phyloP scores from a whole-genome alignment of 1,140 invertebrate genomes.

The Sinella curviseta region DNA sequence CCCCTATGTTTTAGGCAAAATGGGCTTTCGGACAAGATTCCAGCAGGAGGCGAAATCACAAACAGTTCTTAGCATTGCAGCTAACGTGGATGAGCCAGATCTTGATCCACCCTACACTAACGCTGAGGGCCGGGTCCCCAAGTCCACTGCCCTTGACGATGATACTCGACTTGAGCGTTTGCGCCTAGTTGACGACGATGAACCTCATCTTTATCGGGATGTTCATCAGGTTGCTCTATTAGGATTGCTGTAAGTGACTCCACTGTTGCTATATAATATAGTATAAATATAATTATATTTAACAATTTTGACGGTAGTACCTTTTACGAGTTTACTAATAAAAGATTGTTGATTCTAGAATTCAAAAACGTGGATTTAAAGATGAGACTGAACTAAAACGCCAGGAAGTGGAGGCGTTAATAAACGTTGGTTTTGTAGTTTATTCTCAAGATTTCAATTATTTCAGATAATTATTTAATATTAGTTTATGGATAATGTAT shows the following conservation, averaged over 20 bases:
- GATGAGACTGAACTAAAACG: not conserved
- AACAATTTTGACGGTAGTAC: not conserved
- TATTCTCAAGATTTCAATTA: not conserved
- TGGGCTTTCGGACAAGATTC: not conserved
- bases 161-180: not conserved
- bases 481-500: too few relatives aligned
- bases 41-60: not conserved
- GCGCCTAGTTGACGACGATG: not conserved
- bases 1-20: too few relatives aligned
- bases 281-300: not conserved
- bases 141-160: not conserved
- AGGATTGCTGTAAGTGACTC: not conserved
- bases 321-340: not conserved
- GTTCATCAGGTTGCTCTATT: not conserved
- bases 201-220: not conserved
- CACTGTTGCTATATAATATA: not conserved
- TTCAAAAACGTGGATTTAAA: not conserved
- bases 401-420: not conserved
- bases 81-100: not conserved
- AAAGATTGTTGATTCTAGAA: not conserved
- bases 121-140: not conserved
- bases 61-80: not conserved
- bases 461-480: not conserved
- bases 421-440: not conserved
- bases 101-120: not conserved